A percentile compares a stretch with the other conserved stretches of the same genome.
These are phyloP conservation scores for Thaumatotibia leucotreta DNA, from an alignment of 1,140 invertebrate genomes.

Conservation along the genomic window DNA sequence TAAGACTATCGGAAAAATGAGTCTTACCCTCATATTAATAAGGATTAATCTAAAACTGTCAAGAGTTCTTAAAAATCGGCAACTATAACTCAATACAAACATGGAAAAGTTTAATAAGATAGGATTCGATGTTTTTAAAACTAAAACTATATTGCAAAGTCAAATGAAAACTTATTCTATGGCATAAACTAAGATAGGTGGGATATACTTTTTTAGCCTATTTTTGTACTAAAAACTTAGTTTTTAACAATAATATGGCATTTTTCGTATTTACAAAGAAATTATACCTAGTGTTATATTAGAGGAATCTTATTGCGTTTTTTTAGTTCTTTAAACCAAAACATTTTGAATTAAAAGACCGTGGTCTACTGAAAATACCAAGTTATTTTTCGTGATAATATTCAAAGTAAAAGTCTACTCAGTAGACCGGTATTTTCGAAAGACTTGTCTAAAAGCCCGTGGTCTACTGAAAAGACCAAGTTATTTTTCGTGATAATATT, in stretches of 20 bases:
- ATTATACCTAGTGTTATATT: not conserved
- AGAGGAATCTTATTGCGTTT: not conserved
- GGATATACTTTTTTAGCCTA: conserved; percentile 35
- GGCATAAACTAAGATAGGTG: conserved; percentile 36
- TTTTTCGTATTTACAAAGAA: conserved; percentile 39
- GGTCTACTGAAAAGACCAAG: too few species aligned
- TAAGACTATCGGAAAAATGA: too few species aligned
- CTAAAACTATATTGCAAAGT: conserved; percentile 17
- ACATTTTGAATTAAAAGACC: not conserved
- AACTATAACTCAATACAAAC: not conserved
- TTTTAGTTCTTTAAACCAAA: not conserved
- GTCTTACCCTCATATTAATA: too few species aligned
- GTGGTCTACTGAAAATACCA: conserved; percentile 9
- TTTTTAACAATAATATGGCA: conserved; percentile 40
- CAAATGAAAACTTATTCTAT: conserved; percentile 20
- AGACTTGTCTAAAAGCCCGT: not conserved
- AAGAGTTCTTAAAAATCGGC: too few species aligned
- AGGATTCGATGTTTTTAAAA: not conserved
- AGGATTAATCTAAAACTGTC: too few species aligned
- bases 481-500: too few species aligned
- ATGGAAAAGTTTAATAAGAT: not conserved
- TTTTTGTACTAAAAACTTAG: conserved; percentile 46
- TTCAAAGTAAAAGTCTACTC: not conserved
- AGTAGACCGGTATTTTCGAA: not conserved
- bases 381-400: too few species aligned